A percentile compares a stretch with the other conserved stretches of the same genome.
Conservation (phyloP, 2,797 vertebrate genomes). For the Cichlasoma orientale region DNA sequence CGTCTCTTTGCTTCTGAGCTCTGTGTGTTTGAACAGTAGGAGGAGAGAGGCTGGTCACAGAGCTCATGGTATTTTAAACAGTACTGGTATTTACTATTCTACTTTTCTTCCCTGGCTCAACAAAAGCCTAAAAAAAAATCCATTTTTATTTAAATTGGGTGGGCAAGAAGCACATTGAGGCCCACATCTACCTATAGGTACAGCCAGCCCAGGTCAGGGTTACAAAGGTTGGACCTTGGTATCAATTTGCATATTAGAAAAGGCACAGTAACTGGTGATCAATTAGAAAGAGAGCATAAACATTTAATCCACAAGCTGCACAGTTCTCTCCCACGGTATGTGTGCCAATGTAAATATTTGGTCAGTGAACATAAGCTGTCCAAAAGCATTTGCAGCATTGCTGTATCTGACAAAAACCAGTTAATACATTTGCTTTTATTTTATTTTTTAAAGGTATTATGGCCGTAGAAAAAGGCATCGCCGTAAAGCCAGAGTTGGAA, state of each 20-base stretch:
- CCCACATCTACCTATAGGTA: not conserved
- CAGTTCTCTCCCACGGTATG: not conserved
- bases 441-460: not conserved
- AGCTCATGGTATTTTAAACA: not conserved
- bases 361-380: not conserved
- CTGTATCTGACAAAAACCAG: not conserved
- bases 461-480: not conserved
- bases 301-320: not conserved
- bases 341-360: not conserved
- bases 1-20: not conserved
- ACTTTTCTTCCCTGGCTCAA: not conserved
- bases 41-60: accelerated
- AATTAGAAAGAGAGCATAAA: not conserved
- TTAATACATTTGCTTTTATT: not conserved
- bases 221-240: not conserved
- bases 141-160: not conserved
- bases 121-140: accelerated
- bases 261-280: not conserved
- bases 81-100: not conserved
- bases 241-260: not conserved
- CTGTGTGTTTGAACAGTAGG: not conserved
- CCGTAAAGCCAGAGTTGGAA: not conserved
- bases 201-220: not conserved
- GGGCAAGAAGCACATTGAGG: not conserved
- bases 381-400: not conserved